Conservation (phyloP, 2,113 vertebrate species). For the Calyptommatus sinebrachiatus region DNA sequence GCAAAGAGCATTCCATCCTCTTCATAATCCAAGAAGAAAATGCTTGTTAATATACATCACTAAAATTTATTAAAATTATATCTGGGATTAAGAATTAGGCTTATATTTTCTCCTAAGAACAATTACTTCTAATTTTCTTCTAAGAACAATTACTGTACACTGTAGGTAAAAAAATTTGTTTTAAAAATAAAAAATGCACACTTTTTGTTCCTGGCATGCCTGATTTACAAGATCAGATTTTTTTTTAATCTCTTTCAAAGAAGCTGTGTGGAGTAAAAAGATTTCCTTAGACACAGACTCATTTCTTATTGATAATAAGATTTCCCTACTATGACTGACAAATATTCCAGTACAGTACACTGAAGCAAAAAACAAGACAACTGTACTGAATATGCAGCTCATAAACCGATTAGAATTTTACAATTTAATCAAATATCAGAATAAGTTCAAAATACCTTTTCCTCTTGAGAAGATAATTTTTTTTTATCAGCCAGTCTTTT, state of each 20-base stretch:
- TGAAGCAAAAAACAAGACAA: too few relatives aligned
- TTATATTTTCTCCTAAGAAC: neutral
- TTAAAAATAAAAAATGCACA: neutral
- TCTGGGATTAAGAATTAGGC: neutral
- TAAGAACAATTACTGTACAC: too few relatives aligned
- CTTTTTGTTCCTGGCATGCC: neutral
- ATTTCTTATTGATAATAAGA: too few relatives aligned
- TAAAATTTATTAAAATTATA: too few relatives aligned
- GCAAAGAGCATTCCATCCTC: too few relatives aligned
- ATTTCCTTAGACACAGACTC: too few relatives aligned
- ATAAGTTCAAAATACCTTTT: slow-evolving; percentile 75
- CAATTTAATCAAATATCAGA: neutral
- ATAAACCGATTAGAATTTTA: neutral
- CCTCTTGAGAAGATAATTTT: slow-evolving; percentile 87
- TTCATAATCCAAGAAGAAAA: too few relatives aligned
- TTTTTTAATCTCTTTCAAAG: neutral
- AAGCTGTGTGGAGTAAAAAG: neutral
- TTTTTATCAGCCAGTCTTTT: slow-evolving; percentile 81
- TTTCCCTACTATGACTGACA: too few relatives aligned
- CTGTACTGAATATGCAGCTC: too few relatives aligned
- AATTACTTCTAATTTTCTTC: too few relatives aligned
- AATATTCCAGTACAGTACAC: too few relatives aligned
- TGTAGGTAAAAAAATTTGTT: slow-evolving; percentile 2
- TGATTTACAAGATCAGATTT: neutral
- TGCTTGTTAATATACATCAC: too few relatives aligned